Evolutionary conservation across 2,888 invertebrate species (phyloP), one percentile per base, ranked within the genome.

Genomic region (Camponotus fellah): DNA sequence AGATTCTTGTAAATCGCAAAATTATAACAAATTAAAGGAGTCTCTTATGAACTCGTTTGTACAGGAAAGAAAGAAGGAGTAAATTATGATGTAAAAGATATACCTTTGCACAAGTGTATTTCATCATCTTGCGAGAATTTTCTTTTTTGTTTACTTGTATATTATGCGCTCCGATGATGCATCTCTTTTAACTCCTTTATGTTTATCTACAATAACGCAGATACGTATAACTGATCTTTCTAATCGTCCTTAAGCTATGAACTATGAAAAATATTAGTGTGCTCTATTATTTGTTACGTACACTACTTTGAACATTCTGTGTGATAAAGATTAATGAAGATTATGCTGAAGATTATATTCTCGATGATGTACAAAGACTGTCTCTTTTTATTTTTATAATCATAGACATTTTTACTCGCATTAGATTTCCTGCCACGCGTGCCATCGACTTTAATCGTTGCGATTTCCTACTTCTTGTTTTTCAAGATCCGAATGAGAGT

Each of bases 401-500:
- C 21, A 60, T 56, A 37, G 10, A 34, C 40, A 14, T 21, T 60
- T 79, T 71, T 9, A 17, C 37, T 60, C n/a, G 60, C 53, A 53
- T 32, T 75, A n/a, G 26, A 26, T 65, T 65, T 43, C 58, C 40
- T 68, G 68, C 21, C 56, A 77, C 77, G 32, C 69, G 58, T 58
- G 60, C 46, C 17, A 37, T 71, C 34, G 34, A 80, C 68, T 40
- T 77, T 77, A 77, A 68, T 77, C 68, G 58, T 12, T 34, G 46
- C 17, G 21, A 8, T 71, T 71, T 26, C 26, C 49, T 60, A 34
- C 79, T 80, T 60, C 65, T 71, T 34, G 46, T 60, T 79, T 69
- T 71, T 46, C 12, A 46, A 4, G 60, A 62, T 40, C 82, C 53
- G 90, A 91, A 92, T 93, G 93, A 92, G 93, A 92, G 90, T 91